These are phyloP conservation scores for Brachionus koreanus DNA, from an alignment of 1,140 invertebrate genomes.

Conservation along the genomic window DNA sequence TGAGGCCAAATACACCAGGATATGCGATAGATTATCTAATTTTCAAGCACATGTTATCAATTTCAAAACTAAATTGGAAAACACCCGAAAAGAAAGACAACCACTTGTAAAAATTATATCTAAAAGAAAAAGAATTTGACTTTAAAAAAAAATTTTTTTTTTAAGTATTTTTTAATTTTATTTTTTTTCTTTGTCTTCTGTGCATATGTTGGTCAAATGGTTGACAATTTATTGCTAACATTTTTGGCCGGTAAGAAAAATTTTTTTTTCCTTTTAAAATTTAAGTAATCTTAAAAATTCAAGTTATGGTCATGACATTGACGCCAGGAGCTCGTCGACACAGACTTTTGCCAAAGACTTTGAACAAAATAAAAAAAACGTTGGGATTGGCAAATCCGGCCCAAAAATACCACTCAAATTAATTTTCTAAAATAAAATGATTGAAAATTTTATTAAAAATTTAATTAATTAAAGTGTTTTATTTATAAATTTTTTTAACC, in stretches of 20 bases:
- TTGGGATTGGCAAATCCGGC: background rate
- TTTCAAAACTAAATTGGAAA: background rate
- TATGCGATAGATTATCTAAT: constrained; percentile 21
- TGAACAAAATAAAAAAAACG: constrained; percentile 13
- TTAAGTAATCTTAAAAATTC: background rate
- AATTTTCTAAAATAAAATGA: background rate
- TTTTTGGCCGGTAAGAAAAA: constrained; percentile 32
- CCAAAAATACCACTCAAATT: background rate
- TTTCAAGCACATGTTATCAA: background rate
- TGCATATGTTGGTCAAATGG: constrained; percentile 40
- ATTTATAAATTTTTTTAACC: background rate
- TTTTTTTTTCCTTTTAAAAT: background rate
- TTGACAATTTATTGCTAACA: constrained; percentile 38
- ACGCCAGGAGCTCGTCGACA: constrained; percentile 31
- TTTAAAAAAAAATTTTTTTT: too few relatives aligned
- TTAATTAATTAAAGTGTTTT: background rate
- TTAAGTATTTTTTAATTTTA: constrained; percentile 35
- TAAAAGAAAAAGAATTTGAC: too few relatives aligned
- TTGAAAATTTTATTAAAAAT: background rate
- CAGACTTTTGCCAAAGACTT: background rate
- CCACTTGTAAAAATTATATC: background rate
- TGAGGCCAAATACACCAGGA: background rate
- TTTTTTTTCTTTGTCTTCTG: constrained; percentile 35
- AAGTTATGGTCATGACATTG: background rate
- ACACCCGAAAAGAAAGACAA: constrained; percentile 7